These are phyloP conservation scores for Aleadryas rufinucha DNA, from an alignment of 2,113 vertebrate species.

Conservation along the genomic window DNA sequence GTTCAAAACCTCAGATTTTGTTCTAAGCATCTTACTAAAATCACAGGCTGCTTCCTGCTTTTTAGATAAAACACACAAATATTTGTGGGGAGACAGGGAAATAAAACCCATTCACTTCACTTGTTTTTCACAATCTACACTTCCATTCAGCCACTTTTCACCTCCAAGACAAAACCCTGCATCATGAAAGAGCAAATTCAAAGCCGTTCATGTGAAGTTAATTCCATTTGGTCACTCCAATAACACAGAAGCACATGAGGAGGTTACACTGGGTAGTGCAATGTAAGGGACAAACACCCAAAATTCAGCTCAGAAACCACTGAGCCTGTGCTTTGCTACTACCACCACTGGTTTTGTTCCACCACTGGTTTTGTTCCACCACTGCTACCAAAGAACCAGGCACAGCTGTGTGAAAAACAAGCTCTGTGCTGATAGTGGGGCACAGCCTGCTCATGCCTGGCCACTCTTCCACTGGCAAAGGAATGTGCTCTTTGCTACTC, in stretches of 20 bases:
- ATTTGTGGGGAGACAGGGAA: neutral
- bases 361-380: neutral
- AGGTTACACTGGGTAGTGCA: neutral
- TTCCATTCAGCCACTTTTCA: neutral
- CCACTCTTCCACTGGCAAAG: neutral
- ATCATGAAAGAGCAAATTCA: neutral
- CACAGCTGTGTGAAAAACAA: neutral
- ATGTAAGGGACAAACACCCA: neutral
- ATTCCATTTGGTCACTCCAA: neutral
- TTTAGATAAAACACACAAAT: neutral
- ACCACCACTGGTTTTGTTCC: neutral
- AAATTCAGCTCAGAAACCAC: neutral
- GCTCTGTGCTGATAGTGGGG: neutral
- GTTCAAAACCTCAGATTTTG: neutral
- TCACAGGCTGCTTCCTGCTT: neutral
- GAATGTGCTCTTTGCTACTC: neutral
- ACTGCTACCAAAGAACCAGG: neutral
- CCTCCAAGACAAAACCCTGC: neutral
- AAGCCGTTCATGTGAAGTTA: neutral
- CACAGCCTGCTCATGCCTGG: neutral
- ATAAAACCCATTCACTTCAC: neutral
- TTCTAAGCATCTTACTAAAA: neutral
- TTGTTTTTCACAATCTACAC: neutral
- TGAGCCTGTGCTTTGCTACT: neutral
- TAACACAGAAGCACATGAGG: neutral